These are phyloP conservation scores for Deroptyus accipitrinus DNA, from an alignment of 2,113 vertebrate genomes.

Conservation along the genomic window DNA sequence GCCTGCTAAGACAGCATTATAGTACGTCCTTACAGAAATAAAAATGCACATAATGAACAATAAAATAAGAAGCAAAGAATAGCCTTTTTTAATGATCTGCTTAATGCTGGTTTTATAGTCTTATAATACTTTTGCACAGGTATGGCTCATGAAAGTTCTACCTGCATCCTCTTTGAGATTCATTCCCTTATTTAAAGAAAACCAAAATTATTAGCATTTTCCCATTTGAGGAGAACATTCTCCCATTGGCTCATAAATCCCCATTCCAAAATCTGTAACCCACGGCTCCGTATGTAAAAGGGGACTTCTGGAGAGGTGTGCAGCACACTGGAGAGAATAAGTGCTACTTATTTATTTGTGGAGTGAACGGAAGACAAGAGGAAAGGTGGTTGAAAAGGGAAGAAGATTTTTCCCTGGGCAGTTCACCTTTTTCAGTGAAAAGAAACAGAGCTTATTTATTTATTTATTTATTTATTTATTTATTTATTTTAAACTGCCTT, in stretches of 20 bases:
- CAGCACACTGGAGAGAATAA: background rate
- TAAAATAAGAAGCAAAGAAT: background rate
- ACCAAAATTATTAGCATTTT: background rate
- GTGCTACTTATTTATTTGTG: background rate
- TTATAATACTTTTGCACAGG: background rate
- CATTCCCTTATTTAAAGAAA: background rate
- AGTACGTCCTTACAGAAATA: background rate
- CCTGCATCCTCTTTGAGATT: background rate
- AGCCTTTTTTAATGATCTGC: background rate
- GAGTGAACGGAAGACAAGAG: background rate
- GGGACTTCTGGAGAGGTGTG: background rate
- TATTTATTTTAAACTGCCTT: background rate
- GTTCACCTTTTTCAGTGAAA: background rate
- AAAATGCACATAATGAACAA: background rate
- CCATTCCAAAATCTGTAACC: background rate
- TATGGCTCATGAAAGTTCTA: background rate
- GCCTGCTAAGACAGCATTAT: background rate
- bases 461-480: background rate
- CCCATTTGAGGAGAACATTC: background rate
- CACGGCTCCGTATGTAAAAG: fast-evolving
- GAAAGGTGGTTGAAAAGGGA: background rate
- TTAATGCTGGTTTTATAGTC: background rate
- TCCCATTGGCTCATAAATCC: background rate
- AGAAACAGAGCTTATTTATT: background rate
- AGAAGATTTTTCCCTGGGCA: background rate